Evolutionary conservation across 2,113 vertebrate genomes (phyloP), one percentile per base, ranked within the genome.

Genomic region (Merops nubicus): DNA sequence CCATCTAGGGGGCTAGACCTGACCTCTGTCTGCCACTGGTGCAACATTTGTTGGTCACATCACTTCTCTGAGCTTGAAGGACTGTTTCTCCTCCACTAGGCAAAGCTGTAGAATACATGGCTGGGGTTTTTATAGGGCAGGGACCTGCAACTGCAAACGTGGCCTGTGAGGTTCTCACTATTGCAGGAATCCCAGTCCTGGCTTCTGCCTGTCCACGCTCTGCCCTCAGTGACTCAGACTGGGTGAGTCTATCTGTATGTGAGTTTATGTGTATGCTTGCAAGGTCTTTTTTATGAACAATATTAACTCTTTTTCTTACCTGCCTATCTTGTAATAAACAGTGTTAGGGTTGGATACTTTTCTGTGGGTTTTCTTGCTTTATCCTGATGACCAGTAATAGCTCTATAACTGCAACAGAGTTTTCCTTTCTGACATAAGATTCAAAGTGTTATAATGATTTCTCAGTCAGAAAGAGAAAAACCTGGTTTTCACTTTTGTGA

Each of bases 381-480:
- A 57, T 62, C 50, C 56, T 56, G n/a, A 31, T 89, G 79, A 72
- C 42, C 65, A 60, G 42, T 63, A 84, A 89, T 48, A 85, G 48
- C 53, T 76, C 25, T 8, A 5, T 43, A 72, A 42, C 40, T 36
- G 62, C 48, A 89, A 73, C 31, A 50, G 60, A 60, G 21, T 76
- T 70, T 33, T 77, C 21, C n/a, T 59, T 43, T 87, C 74, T 59
- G 34, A 85, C 67, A 33, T 50, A 50, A 69, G 67, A 59, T 68
- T 85, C 67, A 50, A 50, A 85, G 9, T 38, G 36, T 38, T 85
- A 9, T 10, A 60, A 69, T 15, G 28, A 88, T 85, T 88, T 83
- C 59, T 90, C 22, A 72, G 51, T 72, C 40, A 42, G 63, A 69
- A 81, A 67, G 85, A n/a, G 54, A 77, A 60, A 65, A 45, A 81